Percentiles rank a stretch among this genome's conserved stretches.
Conservation (phyloP, 2,888 invertebrate species). For the Agrochola lychnidis region DNA sequence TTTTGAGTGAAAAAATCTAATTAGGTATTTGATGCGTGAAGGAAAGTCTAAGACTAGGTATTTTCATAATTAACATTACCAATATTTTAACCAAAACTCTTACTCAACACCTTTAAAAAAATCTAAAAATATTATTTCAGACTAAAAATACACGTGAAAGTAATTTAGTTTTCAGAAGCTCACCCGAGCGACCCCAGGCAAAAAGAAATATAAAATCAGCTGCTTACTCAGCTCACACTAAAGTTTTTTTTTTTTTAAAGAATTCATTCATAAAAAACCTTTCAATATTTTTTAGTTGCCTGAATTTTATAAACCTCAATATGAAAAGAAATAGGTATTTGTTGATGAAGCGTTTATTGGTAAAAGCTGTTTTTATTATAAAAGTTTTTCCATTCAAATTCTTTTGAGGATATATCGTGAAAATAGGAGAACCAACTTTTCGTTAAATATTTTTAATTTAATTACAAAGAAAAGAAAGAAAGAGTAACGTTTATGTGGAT, state of each 20-base stretch:
- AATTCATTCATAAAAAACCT: conserved; percentile 16
- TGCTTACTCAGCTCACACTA: conserved; percentile 11
- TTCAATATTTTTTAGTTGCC: conserved; percentile 15
- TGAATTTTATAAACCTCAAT: conserved; percentile 2
- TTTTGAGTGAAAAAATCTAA: too few species aligned
- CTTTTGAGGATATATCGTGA: background rate
- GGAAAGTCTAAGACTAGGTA: too few species aligned
- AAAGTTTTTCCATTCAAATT: background rate
- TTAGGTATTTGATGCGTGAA: too few species aligned
- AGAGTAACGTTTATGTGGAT: too few species aligned
- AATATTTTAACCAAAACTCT: too few species aligned
- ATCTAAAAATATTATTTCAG: background rate
- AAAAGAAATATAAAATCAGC: background rate
- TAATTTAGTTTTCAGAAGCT: background rate
- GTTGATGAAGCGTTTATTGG: background rate
- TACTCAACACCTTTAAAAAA: too few species aligned
- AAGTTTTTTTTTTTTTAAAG: background rate
- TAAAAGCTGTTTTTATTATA: background rate
- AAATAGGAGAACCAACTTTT: background rate
- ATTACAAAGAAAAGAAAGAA: too few species aligned
- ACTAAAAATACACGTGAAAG: conserved; percentile 2
- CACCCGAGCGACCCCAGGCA: background rate
- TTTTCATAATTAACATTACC: too few species aligned
- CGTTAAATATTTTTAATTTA: too few species aligned
- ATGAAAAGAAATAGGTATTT: background rate